Base-by-base conservation (phyloP, 2,113 vertebrate species). In the Alectura lathami region DNA sequence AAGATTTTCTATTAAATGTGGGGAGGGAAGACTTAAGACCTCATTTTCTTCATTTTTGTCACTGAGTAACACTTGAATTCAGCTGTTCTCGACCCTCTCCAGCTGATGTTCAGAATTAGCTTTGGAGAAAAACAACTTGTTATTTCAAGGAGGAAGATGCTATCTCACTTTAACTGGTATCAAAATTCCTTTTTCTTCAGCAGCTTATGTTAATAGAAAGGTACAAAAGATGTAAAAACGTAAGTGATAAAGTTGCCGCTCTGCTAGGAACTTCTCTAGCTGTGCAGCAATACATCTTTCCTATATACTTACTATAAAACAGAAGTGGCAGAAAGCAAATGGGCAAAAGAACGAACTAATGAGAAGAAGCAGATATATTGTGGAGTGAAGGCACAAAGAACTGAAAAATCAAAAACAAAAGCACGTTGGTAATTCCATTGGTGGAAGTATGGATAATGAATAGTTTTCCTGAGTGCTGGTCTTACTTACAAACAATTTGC, bases 101-200 rank as follows among this genome's bases (percentile, higher is more conserved):
- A 85, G 67, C 74, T 89, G 40, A 85, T 92, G 17, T 62, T 83
- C 82, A 86, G 32, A 93, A 88, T 64, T 90, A 88, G 24, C 18
- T 67, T 68, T 67, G 7, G 34, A 80, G 26, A 83, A 87, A 87
- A 83, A 9, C 3, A 17, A 5, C n/a, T 56, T 67, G 60, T 69
- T 32, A 22, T 53, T 83, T 82, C 66, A 51, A 88, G 22, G 29
- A 84, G 59, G 5, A 51, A 64, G 2, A 53, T 54, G 3, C 13
- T 64, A 29, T 74, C 12, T 69, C 38, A 60, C 14, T 76, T 59
- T 40, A 82, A 64, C 2, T 22, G 13, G 4, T 76, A 60, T 29
- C 45, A 83, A 76, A 80, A 83, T 77, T 85, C 29, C 15, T 85
- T 73, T 62, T 8, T 3, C 17, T 66, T 85, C 13, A 63, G 4